These are phyloP conservation scores for Pedetes capensis DNA, from an alignment of 2,113 vertebrate genomes.

Conservation along the genomic window DNA sequence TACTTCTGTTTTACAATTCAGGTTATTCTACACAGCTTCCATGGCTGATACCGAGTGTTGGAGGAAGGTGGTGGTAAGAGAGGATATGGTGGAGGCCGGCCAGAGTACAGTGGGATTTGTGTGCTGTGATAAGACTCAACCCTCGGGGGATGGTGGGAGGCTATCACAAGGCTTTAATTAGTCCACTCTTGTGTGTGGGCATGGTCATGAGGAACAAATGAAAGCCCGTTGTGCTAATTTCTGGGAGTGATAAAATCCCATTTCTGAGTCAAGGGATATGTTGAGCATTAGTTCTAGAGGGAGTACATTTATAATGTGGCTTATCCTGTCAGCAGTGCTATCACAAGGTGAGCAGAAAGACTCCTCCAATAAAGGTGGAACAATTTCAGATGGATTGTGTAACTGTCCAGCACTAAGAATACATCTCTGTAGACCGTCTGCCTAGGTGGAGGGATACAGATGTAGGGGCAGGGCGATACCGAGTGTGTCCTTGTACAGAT, in stretches of 20 bases:
- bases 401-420: background rate
- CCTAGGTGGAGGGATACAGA: background rate
- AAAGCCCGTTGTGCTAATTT: background rate
- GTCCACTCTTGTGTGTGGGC: background rate
- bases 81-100: background rate
- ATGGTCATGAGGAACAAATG: background rate
- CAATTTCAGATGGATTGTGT: background rate
- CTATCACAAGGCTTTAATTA: background rate
- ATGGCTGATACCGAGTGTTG: background rate
- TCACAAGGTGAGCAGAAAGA: background rate
- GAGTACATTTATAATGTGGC: slow-evolving; percentile 1
- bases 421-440: background rate
- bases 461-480: background rate
- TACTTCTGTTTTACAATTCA: background rate
- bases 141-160: background rate
- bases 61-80: background rate
- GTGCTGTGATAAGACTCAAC: background rate
- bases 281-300: background rate
- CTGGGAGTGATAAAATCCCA: slow-evolving; percentile 8
- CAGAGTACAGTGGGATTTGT: background rate
- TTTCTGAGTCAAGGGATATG: slow-evolving; percentile 27
- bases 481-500: background rate
- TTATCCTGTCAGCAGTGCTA: background rate
- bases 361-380: background rate
- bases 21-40: background rate